phyloP scores from a whole-genome alignment of 2,113 vertebrate genomes.

The Lamprotornis superbus region DNA sequence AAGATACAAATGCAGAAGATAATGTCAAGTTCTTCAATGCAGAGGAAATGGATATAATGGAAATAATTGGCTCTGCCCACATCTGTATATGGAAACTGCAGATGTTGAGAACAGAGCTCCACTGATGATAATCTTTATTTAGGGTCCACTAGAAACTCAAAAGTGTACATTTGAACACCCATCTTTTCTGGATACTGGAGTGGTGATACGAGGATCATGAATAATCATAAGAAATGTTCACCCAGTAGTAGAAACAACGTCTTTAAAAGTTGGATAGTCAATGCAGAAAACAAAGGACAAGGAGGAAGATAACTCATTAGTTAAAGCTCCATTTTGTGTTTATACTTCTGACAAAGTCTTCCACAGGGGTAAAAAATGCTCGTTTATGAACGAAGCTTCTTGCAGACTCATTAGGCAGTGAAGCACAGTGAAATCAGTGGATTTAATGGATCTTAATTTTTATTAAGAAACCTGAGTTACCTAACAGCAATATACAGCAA shows the following conservation, averaged over 20 bases:
- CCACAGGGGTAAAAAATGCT: neutral
- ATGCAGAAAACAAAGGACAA: neutral
- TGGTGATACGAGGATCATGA: neutral
- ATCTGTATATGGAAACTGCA: neutral
- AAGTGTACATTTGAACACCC: neutral
- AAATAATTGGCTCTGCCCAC: neutral
- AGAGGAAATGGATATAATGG: neutral
- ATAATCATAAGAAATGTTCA: neutral
- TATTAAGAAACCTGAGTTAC: neutral
- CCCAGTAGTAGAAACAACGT: neutral
- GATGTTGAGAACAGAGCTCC: neutral
- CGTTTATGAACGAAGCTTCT: neutral
- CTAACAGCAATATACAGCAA: neutral
- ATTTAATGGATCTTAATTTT: neutral
- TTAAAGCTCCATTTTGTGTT: neutral
- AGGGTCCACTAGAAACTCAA: neutral
- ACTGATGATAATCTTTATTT: neutral
- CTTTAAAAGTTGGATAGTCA: neutral
- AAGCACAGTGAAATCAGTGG: neutral
- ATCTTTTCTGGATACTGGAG: neutral
- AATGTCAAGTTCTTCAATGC: neutral
- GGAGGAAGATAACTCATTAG: neutral
- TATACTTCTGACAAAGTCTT: neutral
- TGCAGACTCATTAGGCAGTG: neutral
- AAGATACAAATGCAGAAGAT: slow-evolving; percentile 18